Percentiles rank a stretch among this genome's conserved stretches.
phyloP scores from a whole-genome alignment of 2,888 invertebrate genomes.

The Lithophane socia region DNA sequence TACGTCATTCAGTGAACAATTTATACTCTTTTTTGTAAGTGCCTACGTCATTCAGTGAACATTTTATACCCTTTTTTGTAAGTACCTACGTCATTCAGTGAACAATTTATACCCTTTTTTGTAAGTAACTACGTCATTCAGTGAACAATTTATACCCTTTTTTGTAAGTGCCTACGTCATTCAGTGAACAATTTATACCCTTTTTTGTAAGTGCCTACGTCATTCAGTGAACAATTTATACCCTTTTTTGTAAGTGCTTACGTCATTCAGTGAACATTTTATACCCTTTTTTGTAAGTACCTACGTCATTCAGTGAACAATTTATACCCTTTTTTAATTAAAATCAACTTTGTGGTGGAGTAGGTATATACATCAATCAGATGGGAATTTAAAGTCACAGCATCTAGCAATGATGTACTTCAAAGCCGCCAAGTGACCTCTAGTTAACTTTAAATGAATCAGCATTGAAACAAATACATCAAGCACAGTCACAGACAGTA shows the following conservation, averaged over 20 bases:
- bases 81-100: too few species aligned
- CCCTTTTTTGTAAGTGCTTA: background rate
- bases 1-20: too few species aligned
- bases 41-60: too few species aligned
- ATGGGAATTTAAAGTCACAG: background rate
- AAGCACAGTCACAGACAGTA: constrained; percentile 43
- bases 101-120: background rate
- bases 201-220: background rate
- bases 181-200: too few species aligned
- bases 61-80: background rate
- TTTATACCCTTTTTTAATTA: background rate
- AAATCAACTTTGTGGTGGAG: background rate
- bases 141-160: too few species aligned
- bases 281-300: background rate
- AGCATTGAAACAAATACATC: constrained; percentile 31
- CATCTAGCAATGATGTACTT: background rate
- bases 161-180: too few species aligned
- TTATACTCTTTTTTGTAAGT: background rate
- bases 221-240: too few species aligned
- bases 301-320: background rate
- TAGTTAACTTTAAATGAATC: constrained; percentile 10
- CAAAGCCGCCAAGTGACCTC: background rate
- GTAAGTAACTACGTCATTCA: too few species aligned
- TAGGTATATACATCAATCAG: background rate
- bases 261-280: too few species aligned